These are phyloP conservation scores for Pandemis cinnamomeana DNA, from an alignment of 2,888 invertebrate genomes.

Conservation along the genomic window DNA sequence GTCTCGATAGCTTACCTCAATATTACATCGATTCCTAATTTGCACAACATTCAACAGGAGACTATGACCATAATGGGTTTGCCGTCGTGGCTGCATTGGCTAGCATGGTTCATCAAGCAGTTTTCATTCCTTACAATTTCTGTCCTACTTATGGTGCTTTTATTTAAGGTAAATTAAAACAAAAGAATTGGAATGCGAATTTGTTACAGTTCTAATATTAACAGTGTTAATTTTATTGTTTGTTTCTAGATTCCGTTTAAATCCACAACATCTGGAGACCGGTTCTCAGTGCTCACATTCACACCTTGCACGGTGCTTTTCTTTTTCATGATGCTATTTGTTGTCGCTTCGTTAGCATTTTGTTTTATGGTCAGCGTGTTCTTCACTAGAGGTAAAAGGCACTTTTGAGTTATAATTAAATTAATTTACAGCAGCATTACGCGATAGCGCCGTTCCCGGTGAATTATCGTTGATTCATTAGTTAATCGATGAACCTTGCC, in stretches of 20 bases:
- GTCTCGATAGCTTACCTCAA: background rate
- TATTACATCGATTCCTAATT: constrained; percentile 20
- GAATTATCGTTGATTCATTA: constrained; percentile 13
- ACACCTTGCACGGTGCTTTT: constrained; percentile 87
- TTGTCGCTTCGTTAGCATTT: constrained; percentile 88
- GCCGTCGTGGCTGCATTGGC: constrained; percentile 93
- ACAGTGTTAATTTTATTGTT: constrained; percentile 24
- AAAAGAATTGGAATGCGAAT: background rate
- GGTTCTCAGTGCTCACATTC: constrained; percentile 87
- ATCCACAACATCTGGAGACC: constrained; percentile 67
- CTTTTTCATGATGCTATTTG: constrained; percentile 89
- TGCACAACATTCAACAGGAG: constrained; percentile 85
- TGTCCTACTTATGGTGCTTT: constrained; percentile 84
- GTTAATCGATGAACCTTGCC: constrained; percentile 27
- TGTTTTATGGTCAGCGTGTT: constrained; percentile 92
- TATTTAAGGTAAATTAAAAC: constrained; percentile 84
- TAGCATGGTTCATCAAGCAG: constrained; percentile 93
- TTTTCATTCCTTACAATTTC: constrained; percentile 88
- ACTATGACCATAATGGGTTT: constrained; percentile 97
- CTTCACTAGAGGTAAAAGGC: constrained; percentile 88
- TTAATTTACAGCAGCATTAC: background rate
- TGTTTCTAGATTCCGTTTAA: constrained; percentile 81
- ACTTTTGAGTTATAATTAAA: constrained; percentile 17
- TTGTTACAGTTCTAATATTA: background rate
- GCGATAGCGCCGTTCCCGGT: background rate